Conservation (phyloP, 2,888 invertebrate genomes). For the Cryptocephalus primarius region DNA sequence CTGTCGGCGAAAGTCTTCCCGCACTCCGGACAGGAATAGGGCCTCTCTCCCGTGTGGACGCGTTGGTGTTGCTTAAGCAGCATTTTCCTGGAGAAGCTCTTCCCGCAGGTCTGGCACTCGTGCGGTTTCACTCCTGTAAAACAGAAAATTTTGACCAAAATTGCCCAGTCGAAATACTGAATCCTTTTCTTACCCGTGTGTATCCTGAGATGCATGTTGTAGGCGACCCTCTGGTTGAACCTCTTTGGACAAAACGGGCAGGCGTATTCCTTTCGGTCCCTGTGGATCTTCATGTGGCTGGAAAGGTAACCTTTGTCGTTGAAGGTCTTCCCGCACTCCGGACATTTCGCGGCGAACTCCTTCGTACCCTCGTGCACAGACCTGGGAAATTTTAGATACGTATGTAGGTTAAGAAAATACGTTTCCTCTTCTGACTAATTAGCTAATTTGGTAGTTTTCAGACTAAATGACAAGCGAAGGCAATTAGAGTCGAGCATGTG, state of each 20-base stretch:
- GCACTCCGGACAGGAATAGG: conserved; percentile 69
- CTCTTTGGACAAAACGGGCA: conserved; percentile 73
- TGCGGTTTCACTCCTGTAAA: conserved; percentile 61
- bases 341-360: conserved; percentile 65
- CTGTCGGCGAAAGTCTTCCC: conserved; percentile 75
- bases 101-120: conserved; percentile 64
- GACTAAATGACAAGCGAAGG: too few species aligned
- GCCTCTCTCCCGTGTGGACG: conserved; percentile 72
- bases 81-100: conserved; percentile 78
- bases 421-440: too few species aligned
- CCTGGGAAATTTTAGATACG: conserved; percentile 18
- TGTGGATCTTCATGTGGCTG: conserved; percentile 79
- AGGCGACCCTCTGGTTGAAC: conserved; percentile 77
- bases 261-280: conserved; percentile 70
- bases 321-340: conserved; percentile 72
- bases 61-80: conserved; percentile 71
- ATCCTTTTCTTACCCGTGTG: conserved; percentile 51
- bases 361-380: conserved; percentile 74
- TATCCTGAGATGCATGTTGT: conserved; percentile 78
- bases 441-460: too few species aligned
- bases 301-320: conserved; percentile 76
- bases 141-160: not conserved
- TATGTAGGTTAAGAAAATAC: too few species aligned
- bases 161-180: too few species aligned
- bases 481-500: too few species aligned